These are phyloP conservation scores for Drosophila rellima DNA, from an alignment of 2,888 invertebrate species.

Conservation along the genomic window DNA sequence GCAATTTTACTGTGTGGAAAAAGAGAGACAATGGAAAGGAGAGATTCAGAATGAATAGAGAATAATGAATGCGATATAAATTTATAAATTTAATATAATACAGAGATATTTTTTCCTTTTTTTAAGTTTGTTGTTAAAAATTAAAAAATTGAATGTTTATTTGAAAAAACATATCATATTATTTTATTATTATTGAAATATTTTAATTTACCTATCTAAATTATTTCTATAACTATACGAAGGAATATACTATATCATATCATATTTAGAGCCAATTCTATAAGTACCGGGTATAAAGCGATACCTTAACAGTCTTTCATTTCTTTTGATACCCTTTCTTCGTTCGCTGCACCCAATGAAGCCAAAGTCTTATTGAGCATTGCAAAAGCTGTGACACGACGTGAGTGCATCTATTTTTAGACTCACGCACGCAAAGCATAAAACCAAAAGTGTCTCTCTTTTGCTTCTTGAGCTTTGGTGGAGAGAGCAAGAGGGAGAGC, in stretches of 20 bases:
- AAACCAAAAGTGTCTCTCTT: constrained; percentile 8
- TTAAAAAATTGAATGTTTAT: too few species aligned
- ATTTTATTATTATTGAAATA: too few species aligned
- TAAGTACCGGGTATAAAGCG: not conserved
- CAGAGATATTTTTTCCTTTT: not conserved
- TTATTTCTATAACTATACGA: too few species aligned
- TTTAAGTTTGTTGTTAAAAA: too few species aligned
- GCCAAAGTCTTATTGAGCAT: constrained; percentile 24
- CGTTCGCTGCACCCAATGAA: constrained; percentile 3
- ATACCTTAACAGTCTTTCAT: not conserved
- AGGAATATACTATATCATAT: too few species aligned
- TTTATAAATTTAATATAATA: too few species aligned
- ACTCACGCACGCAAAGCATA: constrained; percentile 19
- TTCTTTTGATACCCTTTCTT: not conserved
- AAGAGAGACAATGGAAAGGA: not conserved
- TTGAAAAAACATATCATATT: too few species aligned
- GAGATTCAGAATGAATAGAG: not conserved
- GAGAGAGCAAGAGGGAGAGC: constrained; percentile 16
- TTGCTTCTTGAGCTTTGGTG: not conserved
- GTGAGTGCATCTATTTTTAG: constrained; percentile 46
- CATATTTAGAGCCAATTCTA: not conserved
- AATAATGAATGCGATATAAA: too few species aligned
- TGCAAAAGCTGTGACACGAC: constrained; percentile 28
- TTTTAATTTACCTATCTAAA: too few species aligned
- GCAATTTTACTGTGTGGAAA: constrained; percentile 74